A percentile compares a stretch with the other conserved stretches of the same genome.
phyloP scores from a whole-genome alignment of 2,888 invertebrate genomes.

The Luffia ferchaultella region DNA sequence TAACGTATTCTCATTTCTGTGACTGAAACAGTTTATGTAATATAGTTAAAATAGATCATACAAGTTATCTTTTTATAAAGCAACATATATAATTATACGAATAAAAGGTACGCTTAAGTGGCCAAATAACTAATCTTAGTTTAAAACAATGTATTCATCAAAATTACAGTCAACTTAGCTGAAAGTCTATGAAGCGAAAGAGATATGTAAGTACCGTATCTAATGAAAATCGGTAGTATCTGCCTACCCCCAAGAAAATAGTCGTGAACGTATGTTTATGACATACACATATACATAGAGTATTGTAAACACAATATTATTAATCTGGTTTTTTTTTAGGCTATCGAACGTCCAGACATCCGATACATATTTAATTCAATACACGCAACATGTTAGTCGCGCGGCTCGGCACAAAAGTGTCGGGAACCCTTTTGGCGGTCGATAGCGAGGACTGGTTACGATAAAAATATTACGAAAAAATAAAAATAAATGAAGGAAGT shows the following conservation, averaged over 20 bases:
- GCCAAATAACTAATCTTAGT: no score
- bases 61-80: no score
- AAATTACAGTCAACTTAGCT: no score
- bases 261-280: background rate
- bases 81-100: no score
- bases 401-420: conserved; percentile 20
- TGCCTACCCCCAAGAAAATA: background rate
- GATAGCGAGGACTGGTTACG: conserved; percentile 47
- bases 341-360: background rate
- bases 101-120: no score
- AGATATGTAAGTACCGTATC: no score
- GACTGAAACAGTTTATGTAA: no score
- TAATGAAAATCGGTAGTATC: background rate
- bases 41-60: no score
- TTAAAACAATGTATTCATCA: no score
- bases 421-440: conserved; percentile 26
- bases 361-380: background rate
- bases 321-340: no score
- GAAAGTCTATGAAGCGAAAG: no score
- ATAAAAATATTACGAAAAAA: conserved; percentile 42
- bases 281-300: background rate
- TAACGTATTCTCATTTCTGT: no score
- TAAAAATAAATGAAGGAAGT: conserved; percentile 36
- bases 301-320: background rate
- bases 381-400: conserved; percentile 9